Evolutionary conservation across 2,888 invertebrate genomes (phyloP), one percentile per base, ranked within the genome.

Genomic region (Ochlodes sylvanus): DNA sequence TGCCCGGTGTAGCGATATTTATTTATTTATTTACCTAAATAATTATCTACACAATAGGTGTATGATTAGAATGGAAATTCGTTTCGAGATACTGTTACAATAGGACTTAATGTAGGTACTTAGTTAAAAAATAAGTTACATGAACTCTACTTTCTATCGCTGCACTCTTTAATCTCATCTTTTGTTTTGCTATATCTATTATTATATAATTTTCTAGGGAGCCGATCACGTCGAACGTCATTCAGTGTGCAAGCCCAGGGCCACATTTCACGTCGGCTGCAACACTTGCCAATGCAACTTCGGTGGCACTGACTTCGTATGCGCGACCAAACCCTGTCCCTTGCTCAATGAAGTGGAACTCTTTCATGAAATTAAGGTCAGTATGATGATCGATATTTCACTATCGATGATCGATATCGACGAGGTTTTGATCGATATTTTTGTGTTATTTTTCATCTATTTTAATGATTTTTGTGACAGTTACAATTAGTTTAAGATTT

Each of bases 251-350:
- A 86, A 86, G 56, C 89, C 94, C 0, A 78, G 82, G 0, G 81
- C 76, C 7, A 84, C 77, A 0, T 94, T 94, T 75, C 83, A 88
- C 74, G 79, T 90, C n/a, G 84, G 87, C 52, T 94, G 94, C 71
- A 93, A 93, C 76, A 84, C 84, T 0, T 94, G 94, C 64, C 81
- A 76, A 2, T 94, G 94, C 71, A 92, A 90, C 69, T 56, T 72
- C 0, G 80, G 85, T 14, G 94, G 94, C 0, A 86, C 88, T 0
- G 87, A 90, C 71, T 90, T 85, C 72, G 74, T 82, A 6, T 94
- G 94, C 74, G 92, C 93, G 41, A 90, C 93, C 73, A 93, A 93
- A 50, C 85, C 86, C 0, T 94, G 94, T 67, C 85, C 90, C 0
- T 70, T 90, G 58, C 89, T 91, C 0, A 81, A 82, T 10, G 92